phyloP scores from a whole-genome alignment of 2,888 invertebrate genomes.

The Brachyptera putata region DNA sequence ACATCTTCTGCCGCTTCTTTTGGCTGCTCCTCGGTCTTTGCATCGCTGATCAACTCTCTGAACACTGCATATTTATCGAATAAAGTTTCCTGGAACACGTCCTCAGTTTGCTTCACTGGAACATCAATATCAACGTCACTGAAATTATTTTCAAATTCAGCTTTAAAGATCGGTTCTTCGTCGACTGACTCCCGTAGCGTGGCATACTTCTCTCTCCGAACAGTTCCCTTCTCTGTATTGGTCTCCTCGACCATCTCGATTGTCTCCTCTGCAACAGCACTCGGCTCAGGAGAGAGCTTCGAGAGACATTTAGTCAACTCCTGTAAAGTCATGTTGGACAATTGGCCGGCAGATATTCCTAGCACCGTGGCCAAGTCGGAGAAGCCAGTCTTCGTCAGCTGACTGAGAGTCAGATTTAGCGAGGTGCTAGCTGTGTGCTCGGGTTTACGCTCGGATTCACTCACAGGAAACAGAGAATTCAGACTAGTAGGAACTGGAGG shows the following conservation, averaged over 20 bases:
- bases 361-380: constrained; percentile 72
- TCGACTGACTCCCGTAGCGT: constrained; percentile 38
- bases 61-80: constrained; percentile 86
- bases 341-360: constrained; percentile 70
- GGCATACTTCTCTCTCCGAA: constrained; percentile 37
- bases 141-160: constrained; percentile 61
- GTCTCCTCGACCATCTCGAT: constrained; percentile 39
- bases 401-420: constrained; percentile 75
- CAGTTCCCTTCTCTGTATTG: constrained; percentile 32
- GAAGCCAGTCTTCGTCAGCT: constrained; percentile 75
- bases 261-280: constrained; percentile 43
- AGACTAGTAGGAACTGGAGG: constrained; percentile 36
- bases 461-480: constrained; percentile 46
- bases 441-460: not conserved
- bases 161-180: constrained; percentile 41
- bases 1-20: constrained; percentile 27
- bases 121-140: constrained; percentile 28
- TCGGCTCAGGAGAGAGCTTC: constrained; percentile 48
- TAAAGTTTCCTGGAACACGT: constrained; percentile 47
- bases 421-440: constrained; percentile 39
- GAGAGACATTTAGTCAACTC: constrained; percentile 79
- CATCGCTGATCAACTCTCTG: constrained; percentile 74
- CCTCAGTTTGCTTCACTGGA: constrained; percentile 39
- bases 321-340: constrained; percentile 81
- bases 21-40: constrained; percentile 41